Evolutionary conservation across 92 coral and sea anemone species (phyloP).

Genomic region (Porites cylindrica): DNA sequence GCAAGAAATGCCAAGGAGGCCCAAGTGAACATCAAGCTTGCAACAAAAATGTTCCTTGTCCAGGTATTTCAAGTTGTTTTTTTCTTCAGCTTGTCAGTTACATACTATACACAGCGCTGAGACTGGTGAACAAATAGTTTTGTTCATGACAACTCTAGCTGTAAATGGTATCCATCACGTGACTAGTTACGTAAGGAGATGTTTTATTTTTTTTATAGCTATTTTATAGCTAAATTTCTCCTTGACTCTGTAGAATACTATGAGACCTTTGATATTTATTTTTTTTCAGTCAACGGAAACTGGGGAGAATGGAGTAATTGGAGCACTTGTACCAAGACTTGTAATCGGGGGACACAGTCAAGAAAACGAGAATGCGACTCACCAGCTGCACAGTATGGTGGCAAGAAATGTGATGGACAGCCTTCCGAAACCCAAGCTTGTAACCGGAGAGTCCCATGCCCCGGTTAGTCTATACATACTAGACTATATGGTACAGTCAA

Average conservation of each 20-base stretch:
- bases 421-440: not conserved
- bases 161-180: too few relatives aligned
- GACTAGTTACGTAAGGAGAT: too few relatives aligned
- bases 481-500: too few relatives aligned
- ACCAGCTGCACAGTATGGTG: slow-evolving; percentile 45
- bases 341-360: slow-evolving; percentile 50
- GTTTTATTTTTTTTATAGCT: too few relatives aligned
- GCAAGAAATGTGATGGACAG: slow-evolving; percentile 31
- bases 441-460: not conserved
- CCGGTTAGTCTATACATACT: not conserved
- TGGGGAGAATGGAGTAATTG: slow-evolving; percentile 61
- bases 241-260: too few relatives aligned
- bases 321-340: slow-evolving; percentile 58
- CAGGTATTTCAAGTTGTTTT: not conserved
- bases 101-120: not conserved
- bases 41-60: slow-evolving; percentile 21
- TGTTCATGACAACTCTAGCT: too few relatives aligned
- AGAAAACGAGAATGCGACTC: slow-evolving; percentile 55
- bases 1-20: slow-evolving; percentile 42
- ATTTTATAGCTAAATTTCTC: too few relatives aligned
- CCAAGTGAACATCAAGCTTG: slow-evolving; percentile 1
- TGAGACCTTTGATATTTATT: not conserved
- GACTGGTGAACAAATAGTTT: too few relatives aligned
- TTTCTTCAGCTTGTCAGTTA: not conserved
- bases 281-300: not conserved